Evolutionary conservation across 2,888 invertebrate species (phyloP), one percentile per base, ranked within the genome.

Genomic region (Rotaria macrura): DNA sequence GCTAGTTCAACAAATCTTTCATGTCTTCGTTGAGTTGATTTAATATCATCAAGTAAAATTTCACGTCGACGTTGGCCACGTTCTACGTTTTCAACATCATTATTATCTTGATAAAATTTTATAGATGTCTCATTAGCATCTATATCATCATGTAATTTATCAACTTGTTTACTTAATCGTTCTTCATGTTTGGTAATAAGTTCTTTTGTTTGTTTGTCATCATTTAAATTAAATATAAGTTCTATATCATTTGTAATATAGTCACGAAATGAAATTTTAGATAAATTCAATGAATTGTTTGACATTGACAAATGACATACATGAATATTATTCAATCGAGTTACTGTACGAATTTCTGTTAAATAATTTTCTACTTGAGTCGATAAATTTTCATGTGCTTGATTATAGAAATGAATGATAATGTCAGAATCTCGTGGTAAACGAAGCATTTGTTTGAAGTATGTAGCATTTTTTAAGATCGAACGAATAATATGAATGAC

Each of bases 141-240:
- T n/a, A 79, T 25, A n/a, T 79, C 79, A 43, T 79, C 43, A 4
- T 40, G 14, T 25, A 43, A 43, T 43, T 79, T 79, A 79, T 25
- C n/a, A n/a, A 79, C 12, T 40, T 79, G 79, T 79, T 79, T 79
- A 40, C 43, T 79, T 43, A 79, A 43, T n/a, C 79, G 40, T n/a
- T 79, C 79, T 43, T 79, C 40, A 43, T 79, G 43, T 79, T 79
- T 79, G 43, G 20, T n/a, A 25, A 79, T 25, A 12, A 79, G n/a
- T 25, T 43, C n/a, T 79, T 7, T 5, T 17, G 65, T 38, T 65
- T 65, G 65, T 65, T 65, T 29, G 38, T 65, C 14, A 79, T 79
- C 79, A 79, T 40, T 43, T 79, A 79, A 43, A n/a, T 43, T 79
- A 43, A 79, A 40, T 14, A 79, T n/a, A n/a, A 79, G 9, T 79